A percentile compares a stretch with the other conserved stretches of the same genome.
These are phyloP conservation scores for Cynopterus brachyotis DNA, from an alignment of 2,113 vertebrate genomes.

Conservation along the genomic window DNA sequence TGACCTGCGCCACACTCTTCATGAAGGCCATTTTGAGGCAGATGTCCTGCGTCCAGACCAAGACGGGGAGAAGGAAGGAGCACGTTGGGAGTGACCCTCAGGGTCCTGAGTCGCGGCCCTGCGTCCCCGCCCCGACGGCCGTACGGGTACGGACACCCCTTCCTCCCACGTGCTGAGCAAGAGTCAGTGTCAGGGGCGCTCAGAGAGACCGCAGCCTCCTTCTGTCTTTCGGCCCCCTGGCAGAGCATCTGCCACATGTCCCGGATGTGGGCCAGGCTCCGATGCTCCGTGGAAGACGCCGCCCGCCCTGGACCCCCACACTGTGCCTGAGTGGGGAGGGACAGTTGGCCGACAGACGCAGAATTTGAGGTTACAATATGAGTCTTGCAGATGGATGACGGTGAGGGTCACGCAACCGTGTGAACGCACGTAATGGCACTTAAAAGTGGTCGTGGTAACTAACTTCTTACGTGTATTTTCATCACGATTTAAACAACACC, in stretches of 20 bases:
- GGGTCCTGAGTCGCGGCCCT: fast-evolving
- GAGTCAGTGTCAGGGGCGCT: fast-evolving
- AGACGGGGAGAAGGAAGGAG: not conserved
- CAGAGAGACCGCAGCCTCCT: fast-evolving
- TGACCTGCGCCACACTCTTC: slow-evolving; percentile 63
- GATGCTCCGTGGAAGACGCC: not conserved
- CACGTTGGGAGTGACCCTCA: fast-evolving
- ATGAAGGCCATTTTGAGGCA: slow-evolving; percentile 72
- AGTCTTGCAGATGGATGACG: fast-evolving
- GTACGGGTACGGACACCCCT: no score
- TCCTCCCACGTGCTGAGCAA: not conserved
- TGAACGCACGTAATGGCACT: fast-evolving
- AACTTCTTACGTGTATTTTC: not conserved
- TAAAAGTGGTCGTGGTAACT: fast-evolving
- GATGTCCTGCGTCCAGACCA: slow-evolving; percentile 22
- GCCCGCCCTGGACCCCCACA: fast-evolving
- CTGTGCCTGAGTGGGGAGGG: fast-evolving
- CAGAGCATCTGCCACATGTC: not conserved
- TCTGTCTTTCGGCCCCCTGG: not conserved
- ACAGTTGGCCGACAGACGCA: fast-evolving
- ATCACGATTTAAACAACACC: not conserved
- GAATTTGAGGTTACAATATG: no score
- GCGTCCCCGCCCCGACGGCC: fast-evolving
- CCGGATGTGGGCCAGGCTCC: fast-evolving
- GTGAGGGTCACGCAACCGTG: fast-evolving